Percentiles rank a stretch among this genome's conserved stretches.
These are phyloP conservation scores for Acanthurus leucopareius DNA, from an alignment of 2,797 vertebrate species.

Conservation along the genomic window DNA sequence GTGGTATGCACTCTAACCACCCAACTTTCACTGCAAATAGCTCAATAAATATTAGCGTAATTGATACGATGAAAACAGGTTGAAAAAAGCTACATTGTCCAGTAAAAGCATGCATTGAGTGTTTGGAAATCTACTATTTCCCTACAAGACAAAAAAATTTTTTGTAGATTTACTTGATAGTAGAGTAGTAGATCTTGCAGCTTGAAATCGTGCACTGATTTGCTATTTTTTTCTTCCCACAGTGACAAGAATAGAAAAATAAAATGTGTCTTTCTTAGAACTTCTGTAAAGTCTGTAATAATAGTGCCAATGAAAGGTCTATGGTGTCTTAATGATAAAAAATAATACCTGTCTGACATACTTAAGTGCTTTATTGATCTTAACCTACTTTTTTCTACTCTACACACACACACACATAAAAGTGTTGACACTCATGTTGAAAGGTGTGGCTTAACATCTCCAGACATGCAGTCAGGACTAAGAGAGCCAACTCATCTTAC, in stretches of 20 bases:
- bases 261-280: neutral
- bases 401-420: conserved; percentile 3
- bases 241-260: neutral
- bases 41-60: neutral
- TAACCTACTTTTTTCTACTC: neutral
- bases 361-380: neutral
- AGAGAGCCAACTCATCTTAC: conserved; percentile 66
- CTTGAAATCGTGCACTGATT: neutral
- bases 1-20: too few relatives aligned
- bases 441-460: conserved; percentile 67
- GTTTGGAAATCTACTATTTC: neutral
- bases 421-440: neutral
- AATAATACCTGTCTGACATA: neutral
- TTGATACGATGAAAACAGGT: neutral
- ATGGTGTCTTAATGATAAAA: neutral
- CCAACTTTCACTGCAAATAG: too few relatives aligned
- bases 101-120: neutral
- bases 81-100: neutral
- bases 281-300: neutral
- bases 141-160: neutral
- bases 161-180: neutral
- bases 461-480: conserved; percentile 56
- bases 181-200: neutral
- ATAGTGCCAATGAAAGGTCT: neutral
- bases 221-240: neutral